These are phyloP conservation scores for Atta texana DNA, from an alignment of 1,140 invertebrate species.

Conservation along the genomic window DNA sequence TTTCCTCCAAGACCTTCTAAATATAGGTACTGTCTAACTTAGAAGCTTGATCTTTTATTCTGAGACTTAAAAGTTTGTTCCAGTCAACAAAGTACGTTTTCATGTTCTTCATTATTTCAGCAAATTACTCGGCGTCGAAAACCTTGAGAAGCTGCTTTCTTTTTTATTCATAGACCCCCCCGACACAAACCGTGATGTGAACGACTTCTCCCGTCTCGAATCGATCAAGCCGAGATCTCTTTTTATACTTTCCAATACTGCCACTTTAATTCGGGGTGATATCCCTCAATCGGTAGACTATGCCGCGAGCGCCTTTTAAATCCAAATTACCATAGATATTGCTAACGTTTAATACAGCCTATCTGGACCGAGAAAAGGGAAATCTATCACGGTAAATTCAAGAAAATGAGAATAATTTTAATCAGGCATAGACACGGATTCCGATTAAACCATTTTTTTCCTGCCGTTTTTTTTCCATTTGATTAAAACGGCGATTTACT, in stretches of 20 bases:
- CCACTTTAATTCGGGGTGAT: constrained; percentile 43
- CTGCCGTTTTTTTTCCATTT: background rate
- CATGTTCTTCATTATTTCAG: constrained; percentile 32
- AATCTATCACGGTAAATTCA: constrained; percentile 30
- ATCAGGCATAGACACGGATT: constrained; percentile 13
- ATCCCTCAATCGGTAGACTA: constrained; percentile 23
- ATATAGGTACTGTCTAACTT: constrained; percentile 29
- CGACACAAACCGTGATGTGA: constrained; percentile 4
- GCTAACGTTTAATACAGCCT: constrained; percentile 56
- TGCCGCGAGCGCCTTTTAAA: constrained; percentile 9
- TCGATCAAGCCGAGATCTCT: constrained; percentile 37
- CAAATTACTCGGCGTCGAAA: background rate
- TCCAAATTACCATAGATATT: constrained; percentile 68
- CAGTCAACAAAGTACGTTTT: constrained; percentile 4
- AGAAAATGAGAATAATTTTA: constrained; percentile 39
- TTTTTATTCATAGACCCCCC: background rate
- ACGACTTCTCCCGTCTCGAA: constrained; percentile 34
- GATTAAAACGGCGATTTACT: constrained; percentile 20
- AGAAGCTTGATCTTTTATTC: constrained; percentile 32
- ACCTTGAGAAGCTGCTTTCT: background rate
- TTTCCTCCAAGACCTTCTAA: background rate
- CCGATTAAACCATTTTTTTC: background rate
- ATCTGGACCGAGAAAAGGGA: background rate
- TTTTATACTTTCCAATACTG: constrained; percentile 47
- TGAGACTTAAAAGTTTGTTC: background rate